These are phyloP conservation scores for Meloidogyne hapla DNA, from an alignment of 1,140 invertebrate genomes.

Conservation along the genomic window DNA sequence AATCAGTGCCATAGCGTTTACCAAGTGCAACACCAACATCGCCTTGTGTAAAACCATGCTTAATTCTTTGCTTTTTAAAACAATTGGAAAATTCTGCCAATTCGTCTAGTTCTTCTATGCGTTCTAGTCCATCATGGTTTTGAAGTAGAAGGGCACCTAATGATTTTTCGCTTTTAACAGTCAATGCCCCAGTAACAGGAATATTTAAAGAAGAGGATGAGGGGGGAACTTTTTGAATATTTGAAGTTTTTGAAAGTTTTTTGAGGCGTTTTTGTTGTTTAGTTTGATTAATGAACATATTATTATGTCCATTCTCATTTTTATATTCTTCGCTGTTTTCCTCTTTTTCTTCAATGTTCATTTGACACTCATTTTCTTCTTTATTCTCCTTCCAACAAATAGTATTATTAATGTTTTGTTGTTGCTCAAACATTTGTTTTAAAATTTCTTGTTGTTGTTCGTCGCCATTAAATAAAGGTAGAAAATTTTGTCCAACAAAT, in stretches of 20 bases:
- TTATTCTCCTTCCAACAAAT: slow-evolving; percentile 1
- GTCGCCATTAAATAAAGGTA: neutral
- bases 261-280: neutral
- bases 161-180: slow-evolving; percentile 27
- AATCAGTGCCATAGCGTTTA: slow-evolving; percentile 95
- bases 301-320: neutral
- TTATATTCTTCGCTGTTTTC: neutral
- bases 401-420: neutral
- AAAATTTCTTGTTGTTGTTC: neutral
- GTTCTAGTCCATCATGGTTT: slow-evolving; percentile 17
- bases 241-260: slow-evolving; percentile 1
- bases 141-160: slow-evolving; percentile 18
- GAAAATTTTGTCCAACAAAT: neutral
- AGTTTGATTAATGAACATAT: neutral
- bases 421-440: slow-evolving; percentile 3
- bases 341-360: neutral
- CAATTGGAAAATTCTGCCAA: slow-evolving; percentile 93
- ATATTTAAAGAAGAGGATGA: slow-evolving; percentile 6
- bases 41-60: slow-evolving; percentile 93
- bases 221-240: neutral
- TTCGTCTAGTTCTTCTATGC: slow-evolving; percentile 77
- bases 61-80: slow-evolving; percentile 90
- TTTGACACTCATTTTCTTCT: neutral
- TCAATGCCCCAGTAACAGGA: slow-evolving; percentile 13
- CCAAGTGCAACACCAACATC: slow-evolving; percentile 97